Base-by-base conservation (phyloP, 2,113 vertebrate genomes). In the Ciconia boyciana region DNA sequence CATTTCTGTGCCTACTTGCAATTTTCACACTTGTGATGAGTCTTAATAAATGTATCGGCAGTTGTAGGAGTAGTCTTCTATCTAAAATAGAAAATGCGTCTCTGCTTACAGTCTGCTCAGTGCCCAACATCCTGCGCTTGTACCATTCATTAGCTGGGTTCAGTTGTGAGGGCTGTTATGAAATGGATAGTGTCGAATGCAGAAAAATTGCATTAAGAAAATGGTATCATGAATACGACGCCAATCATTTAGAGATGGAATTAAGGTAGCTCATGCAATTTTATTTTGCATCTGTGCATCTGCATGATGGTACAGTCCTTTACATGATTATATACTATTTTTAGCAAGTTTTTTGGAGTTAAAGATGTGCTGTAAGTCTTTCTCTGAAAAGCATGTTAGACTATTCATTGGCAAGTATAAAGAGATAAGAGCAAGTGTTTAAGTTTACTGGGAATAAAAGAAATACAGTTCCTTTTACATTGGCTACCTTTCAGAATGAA, bases 91-190 rank as follows among this genome's bases (percentile, higher is more conserved):
- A 55, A 94, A 72, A 76, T 46, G 10, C 34, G 6, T 80, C 52
- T 64, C 24, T 74, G 15, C 44, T 83, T 72, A 48, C 25, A 29
- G 66, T 34, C 36, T 82, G 12, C 61, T 75, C 34, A 46, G 76
- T 36, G 52, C 13, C 51, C 55, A 43, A 0, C 3, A 7, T 86
- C 24, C 22, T 79, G 32, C 1, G 4, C 18, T 46, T 4, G 1
- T 39, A 46, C 7, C 6, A 16, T 34, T 89, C 31, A 5, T 62
- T 46, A 41, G 20, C 21, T 43, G 44, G 52, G 34, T n/a, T 74
- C 49, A 57, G 20, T 70, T 70, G 25, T 1, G 1, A 61, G 13
- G 15, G 15, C 15, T 77, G 20, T 46, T 82, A 4, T 31, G 32
- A 75, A 87, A 57, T 16, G 10, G 41, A n/a, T 15, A 31, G 41